phyloP scores from a whole-genome alignment of 2,113 vertebrate genomes.

The Chitala chitala region DNA sequence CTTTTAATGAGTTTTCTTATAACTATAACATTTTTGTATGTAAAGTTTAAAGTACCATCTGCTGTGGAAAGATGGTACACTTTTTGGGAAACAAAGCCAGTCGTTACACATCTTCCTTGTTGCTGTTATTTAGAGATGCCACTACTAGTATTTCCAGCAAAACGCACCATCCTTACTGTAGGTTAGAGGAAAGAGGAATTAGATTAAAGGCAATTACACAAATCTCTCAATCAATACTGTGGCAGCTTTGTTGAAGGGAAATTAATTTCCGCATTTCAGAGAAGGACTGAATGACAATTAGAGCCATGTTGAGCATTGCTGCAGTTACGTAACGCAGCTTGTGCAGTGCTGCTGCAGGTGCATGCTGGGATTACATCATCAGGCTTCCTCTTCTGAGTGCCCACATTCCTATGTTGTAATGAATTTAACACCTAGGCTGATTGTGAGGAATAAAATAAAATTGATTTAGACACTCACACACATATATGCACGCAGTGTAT shows the following conservation, averaged over 20 bases:
- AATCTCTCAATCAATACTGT: background rate
- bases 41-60: background rate
- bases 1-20: background rate
- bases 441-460: background rate
- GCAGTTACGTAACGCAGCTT: background rate
- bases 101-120: too few relatives aligned
- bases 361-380: background rate
- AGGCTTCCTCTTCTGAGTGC: background rate
- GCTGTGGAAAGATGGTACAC: background rate
- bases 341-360: background rate
- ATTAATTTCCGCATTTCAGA: background rate
- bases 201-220: background rate
- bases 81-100: background rate
- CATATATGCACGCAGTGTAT: background rate
- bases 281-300: background rate
- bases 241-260: background rate
- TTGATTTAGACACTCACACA: too few relatives aligned
- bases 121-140: background rate
- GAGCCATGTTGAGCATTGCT: background rate
- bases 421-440: too few relatives aligned
- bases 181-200: background rate
- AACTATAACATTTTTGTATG: background rate
- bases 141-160: background rate
- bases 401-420: too few relatives aligned
- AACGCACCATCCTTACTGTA: background rate